These are phyloP conservation scores for Bombus consobrinus DNA, from an alignment of 1,140 invertebrate genomes.

Conservation along the genomic window DNA sequence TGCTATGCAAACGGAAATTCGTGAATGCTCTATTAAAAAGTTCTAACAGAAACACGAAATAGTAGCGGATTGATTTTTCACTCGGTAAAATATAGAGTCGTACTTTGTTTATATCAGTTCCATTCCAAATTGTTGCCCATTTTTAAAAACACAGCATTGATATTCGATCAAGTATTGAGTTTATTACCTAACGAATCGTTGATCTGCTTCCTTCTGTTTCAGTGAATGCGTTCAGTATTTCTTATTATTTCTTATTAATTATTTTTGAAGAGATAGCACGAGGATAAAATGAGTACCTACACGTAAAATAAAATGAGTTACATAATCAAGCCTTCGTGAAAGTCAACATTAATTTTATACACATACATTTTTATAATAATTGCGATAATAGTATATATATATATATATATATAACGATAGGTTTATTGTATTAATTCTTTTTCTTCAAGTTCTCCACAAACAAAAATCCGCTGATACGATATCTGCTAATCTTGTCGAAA, in stretches of 20 bases:
- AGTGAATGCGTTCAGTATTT: background rate
- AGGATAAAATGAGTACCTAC: background rate
- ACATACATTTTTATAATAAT: too few relatives aligned
- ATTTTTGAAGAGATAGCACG: background rate
- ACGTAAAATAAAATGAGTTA: too few relatives aligned
- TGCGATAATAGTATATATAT: too few relatives aligned
- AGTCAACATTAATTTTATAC: too few relatives aligned
- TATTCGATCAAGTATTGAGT: background rate
- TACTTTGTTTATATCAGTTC: too few relatives aligned
- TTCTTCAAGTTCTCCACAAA: too few relatives aligned
- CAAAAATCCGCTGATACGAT: too few relatives aligned
- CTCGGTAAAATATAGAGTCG: too few relatives aligned
- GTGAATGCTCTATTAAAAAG: background rate
- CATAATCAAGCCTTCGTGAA: too few relatives aligned
- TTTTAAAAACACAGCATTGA: background rate
- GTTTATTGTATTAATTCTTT: too few relatives aligned
- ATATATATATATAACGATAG: too few relatives aligned
- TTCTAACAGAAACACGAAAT: background rate
- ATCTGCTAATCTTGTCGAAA: background rate
- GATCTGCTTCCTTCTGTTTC: background rate
- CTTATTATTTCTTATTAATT: background rate
- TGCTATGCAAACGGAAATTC: background rate
- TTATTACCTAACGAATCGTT: background rate
- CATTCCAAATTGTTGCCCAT: background rate
- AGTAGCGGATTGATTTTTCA: background rate